These are phyloP conservation scores for Boloria selene DNA, from an alignment of 2,888 invertebrate genomes.

Conservation along the genomic window DNA sequence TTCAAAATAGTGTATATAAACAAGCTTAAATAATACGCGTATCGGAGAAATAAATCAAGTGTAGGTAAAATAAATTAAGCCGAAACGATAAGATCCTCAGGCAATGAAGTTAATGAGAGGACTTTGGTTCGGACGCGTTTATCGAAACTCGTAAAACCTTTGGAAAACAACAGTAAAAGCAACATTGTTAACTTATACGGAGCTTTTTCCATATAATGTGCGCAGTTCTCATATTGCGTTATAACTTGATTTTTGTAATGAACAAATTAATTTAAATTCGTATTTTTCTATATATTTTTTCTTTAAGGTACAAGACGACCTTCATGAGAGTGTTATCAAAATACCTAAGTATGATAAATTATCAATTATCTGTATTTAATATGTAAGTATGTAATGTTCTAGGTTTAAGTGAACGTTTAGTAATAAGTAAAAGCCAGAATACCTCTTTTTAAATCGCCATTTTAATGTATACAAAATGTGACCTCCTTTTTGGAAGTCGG, in stretches of 20 bases:
- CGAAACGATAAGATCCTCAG: conserved; percentile 19
- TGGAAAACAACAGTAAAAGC: not conserved
- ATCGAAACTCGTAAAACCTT: conserved; percentile 6
- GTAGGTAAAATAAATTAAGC: conserved; percentile 12
- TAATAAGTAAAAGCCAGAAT: conserved; percentile 22
- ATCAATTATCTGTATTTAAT: conserved; percentile 27
- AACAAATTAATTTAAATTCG: too few relatives aligned
- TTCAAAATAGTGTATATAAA: conserved; percentile 7
- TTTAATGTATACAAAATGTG: not conserved
- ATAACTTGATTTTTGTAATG: too few relatives aligned
- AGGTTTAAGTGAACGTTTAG: conserved; percentile 7
- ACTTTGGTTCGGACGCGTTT: conserved; percentile 21
- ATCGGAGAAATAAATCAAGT: conserved; percentile 19
- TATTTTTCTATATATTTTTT: too few relatives aligned
- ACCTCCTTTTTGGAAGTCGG: too few relatives aligned
- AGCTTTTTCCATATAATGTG: not conserved
- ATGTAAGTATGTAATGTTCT: not conserved
- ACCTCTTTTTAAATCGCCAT: conserved; percentile 28
- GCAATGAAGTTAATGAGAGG: conserved; percentile 17
- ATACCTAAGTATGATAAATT: conserved; percentile 41
- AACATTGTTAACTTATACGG: not conserved
- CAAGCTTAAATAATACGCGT: conserved; percentile 5
- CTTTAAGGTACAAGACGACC: not conserved
- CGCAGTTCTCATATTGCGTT: too few relatives aligned
- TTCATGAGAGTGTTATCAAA: conserved; percentile 25